Base-by-base conservation (phyloP, 2,113 vertebrate species). In the Myxocyprinus asiaticus region DNA sequence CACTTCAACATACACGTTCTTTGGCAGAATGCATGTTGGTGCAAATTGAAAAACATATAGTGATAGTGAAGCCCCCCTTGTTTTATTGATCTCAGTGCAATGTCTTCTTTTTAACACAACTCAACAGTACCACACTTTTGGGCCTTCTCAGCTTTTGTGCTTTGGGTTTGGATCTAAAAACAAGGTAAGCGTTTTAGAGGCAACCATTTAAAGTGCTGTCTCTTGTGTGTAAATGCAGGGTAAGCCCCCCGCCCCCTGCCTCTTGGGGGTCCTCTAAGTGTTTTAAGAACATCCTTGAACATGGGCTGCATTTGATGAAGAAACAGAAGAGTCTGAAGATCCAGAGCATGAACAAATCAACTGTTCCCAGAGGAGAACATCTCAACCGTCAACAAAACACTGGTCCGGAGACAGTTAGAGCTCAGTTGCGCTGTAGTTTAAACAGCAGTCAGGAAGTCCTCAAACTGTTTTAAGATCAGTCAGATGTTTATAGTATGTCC, bases 141-240 rank as follows among this genome's bases (percentile, higher is more conserved):
- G 22, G 12, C 56, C 63, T 44, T 65, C 12, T 66, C 59, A 11
- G 33, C 67, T 70, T 69, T 77, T 78, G 58, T 51, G 65, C 9
- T 48, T 50, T 33, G 22, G 22, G 22, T 33, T 67, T 9, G 11
- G 78, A 56, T 56, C 64, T 15, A 12, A 71, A 53, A 86, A 86
- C 84, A 82, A 82, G 82, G 67, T 79, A 86, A 83, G 45, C 15
- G 72, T 82, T 83, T 83, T 86, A 83, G 78, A 69, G 50, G 63
- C 55, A 33, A 22, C 15, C 61, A 22, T 65, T 68, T 75, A 11
- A 72, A 72, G 71, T 53, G 51, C 59, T 66, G 78, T 73, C 63
- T 72, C 63, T 33, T 53, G 53, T 50, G 67, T 74, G 58, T 75
- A 64, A 81, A 82, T 79, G 67, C 61, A 42, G 43, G 50, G 14